These are phyloP conservation scores for Chaunax sp. DNA, from an alignment of 2,797 vertebrate species.

Conservation along the genomic window DNA sequence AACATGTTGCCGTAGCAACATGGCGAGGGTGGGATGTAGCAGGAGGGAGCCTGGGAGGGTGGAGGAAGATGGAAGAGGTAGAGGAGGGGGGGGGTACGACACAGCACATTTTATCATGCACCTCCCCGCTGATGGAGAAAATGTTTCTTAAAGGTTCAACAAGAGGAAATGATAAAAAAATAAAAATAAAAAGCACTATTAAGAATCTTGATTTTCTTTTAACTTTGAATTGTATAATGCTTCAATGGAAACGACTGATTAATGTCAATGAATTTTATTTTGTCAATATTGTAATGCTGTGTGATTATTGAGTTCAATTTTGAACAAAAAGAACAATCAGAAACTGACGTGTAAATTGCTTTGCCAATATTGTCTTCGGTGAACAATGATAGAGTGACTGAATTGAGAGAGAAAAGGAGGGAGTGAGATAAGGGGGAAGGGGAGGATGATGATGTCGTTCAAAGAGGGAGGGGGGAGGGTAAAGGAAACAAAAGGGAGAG, in stretches of 20 bases:
- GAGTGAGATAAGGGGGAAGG: conserved; percentile 41
- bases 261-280: no score
- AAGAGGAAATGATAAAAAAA: conserved; percentile 7
- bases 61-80: conserved; percentile 25
- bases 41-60: conserved; percentile 24
- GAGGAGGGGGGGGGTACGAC: conserved; percentile 25
- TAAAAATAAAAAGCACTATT: neutral
- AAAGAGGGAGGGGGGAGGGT: conserved; percentile 29
- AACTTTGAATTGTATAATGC: neutral
- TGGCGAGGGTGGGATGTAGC: conserved; percentile 74
- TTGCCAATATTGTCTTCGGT: neutral
- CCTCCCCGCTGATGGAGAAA: conserved; percentile 54
- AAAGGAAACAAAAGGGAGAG: conserved; percentile 41
- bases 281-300: neutral
- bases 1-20: conserved; percentile 85
- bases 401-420: neutral
- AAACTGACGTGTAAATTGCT: no score
- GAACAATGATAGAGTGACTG: conserved; percentile 60
- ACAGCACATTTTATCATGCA: conserved; percentile 27
- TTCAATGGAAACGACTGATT: neutral
- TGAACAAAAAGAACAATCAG: no score
- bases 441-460: conserved; percentile 36
- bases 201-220: neutral
- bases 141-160: conserved; percentile 51
- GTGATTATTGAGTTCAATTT: neutral